Percentiles rank a stretch among this genome's conserved stretches.
These are phyloP conservation scores for Muschampia plurimacula DNA, from an alignment of 2,888 invertebrate genomes.

Conservation along the genomic window DNA sequence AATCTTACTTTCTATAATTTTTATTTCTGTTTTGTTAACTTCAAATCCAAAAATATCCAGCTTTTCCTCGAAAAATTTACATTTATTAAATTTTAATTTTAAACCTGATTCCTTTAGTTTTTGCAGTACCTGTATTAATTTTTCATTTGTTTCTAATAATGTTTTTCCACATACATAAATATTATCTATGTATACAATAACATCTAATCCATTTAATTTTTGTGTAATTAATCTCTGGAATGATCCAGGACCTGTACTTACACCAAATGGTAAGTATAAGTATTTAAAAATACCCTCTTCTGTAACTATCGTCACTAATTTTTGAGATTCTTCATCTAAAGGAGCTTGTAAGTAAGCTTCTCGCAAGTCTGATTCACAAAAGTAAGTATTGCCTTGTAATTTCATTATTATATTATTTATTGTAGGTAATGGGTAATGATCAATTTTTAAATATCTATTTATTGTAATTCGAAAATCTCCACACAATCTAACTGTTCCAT, in stretches of 20 bases:
- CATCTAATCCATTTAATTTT: too few relatives aligned
- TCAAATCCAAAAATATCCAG: slow-evolving; percentile 42
- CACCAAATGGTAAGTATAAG: too few relatives aligned
- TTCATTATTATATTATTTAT: background rate
- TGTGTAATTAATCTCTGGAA: too few relatives aligned
- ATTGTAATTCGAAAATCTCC: slow-evolving; percentile 3
- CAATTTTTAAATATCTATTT: background rate
- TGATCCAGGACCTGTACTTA: too few relatives aligned
- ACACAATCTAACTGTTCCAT: background rate
- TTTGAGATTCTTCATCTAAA: background rate
- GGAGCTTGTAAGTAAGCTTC: background rate
- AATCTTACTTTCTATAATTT: slow-evolving; percentile 3
- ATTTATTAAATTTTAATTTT: background rate
- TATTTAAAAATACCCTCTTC: too few relatives aligned
- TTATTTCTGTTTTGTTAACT: slow-evolving; percentile 12
- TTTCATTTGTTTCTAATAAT: too few relatives aligned
- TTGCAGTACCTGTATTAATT: background rate
- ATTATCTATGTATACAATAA: too few relatives aligned
- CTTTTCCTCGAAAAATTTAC: slow-evolving; percentile 29
- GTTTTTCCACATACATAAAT: too few relatives aligned
- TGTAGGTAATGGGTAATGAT: slow-evolving; percentile 1
- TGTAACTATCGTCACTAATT: background rate
- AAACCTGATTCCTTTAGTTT: background rate
- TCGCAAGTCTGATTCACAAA: background rate
- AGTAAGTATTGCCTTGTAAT: background rate